Evolutionary conservation across 2,113 vertebrate genomes (phyloP).

Genomic region (Accipiter virgatus): DNA sequence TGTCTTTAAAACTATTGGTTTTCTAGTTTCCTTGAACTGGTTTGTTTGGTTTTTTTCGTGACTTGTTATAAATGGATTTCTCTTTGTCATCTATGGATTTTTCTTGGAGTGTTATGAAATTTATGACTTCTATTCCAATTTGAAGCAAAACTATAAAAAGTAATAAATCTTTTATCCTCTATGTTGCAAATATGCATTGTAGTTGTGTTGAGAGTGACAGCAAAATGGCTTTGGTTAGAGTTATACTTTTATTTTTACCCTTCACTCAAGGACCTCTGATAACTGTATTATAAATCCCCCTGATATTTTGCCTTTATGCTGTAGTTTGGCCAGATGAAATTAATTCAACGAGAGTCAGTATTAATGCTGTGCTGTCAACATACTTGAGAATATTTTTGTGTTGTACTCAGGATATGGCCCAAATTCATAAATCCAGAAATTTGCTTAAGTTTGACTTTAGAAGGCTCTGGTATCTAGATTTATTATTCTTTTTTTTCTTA

Average conservation of each 20-base stretch:
- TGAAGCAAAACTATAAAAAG: neutral
- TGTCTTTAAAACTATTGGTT: neutral
- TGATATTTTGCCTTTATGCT: neutral
- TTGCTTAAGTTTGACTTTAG: neutral
- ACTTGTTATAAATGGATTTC: neutral
- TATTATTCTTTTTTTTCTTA: neutral
- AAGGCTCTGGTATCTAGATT: neutral
- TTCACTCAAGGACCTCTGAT: neutral
- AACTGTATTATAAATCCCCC: neutral
- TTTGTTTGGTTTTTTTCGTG: neutral
- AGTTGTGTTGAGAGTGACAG: neutral
- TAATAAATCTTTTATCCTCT: neutral
- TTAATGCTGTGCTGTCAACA: neutral
- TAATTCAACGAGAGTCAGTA: neutral
- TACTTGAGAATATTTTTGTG: neutral
- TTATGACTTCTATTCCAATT: neutral
- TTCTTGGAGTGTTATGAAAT: neutral
- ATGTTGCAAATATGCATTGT: neutral
- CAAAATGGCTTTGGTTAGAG: neutral
- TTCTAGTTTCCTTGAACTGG: neutral
- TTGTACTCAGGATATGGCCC: neutral
- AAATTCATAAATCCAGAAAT: neutral
- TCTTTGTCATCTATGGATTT: neutral
- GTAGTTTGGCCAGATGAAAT: neutral
- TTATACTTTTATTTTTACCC: neutral